These are phyloP conservation scores for Neoscelio sp. DNA, from an alignment of 2,888 invertebrate genomes.

Conservation along the genomic window DNA sequence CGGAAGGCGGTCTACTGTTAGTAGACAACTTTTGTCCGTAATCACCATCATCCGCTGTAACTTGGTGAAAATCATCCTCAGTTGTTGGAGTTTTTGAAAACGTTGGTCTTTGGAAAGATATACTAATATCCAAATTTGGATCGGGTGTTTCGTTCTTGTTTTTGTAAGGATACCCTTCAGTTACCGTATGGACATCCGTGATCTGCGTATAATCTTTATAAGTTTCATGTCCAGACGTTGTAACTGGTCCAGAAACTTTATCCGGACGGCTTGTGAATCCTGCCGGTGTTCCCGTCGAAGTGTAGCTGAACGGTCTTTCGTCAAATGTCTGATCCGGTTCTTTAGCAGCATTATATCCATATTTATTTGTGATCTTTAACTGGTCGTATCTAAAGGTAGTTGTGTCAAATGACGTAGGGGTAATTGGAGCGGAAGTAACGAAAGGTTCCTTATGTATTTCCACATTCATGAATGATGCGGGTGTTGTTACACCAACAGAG, in stretches of 20 bases:
- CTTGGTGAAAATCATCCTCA: conserved; percentile 60
- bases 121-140: conserved; percentile 69
- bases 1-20: conserved; percentile 30
- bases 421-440: conserved; percentile 64
- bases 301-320: conserved; percentile 54
- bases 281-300: conserved; percentile 66
- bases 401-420: conserved; percentile 58
- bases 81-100: conserved; percentile 60
- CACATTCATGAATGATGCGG: conserved; percentile 72
- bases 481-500: conserved; percentile 68
- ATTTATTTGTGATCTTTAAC: conserved; percentile 17
- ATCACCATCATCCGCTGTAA: conserved; percentile 65
- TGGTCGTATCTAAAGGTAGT: conserved; percentile 68
- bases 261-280: conserved; percentile 74
- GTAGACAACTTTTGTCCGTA: conserved; percentile 71
- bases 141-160: conserved; percentile 32
- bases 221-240: conserved; percentile 74
- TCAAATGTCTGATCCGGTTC: conserved; percentile 46
- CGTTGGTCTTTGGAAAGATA: conserved; percentile 71
- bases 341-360: conserved; percentile 51
- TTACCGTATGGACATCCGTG: conserved; percentile 68
- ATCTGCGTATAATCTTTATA: conserved; percentile 73
- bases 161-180: conserved; percentile 39
- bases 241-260: conserved; percentile 70
- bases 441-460: conserved; percentile 72